phyloP scores from a whole-genome alignment of 2,797 vertebrate genomes.

The Danio aesculapii region DNA sequence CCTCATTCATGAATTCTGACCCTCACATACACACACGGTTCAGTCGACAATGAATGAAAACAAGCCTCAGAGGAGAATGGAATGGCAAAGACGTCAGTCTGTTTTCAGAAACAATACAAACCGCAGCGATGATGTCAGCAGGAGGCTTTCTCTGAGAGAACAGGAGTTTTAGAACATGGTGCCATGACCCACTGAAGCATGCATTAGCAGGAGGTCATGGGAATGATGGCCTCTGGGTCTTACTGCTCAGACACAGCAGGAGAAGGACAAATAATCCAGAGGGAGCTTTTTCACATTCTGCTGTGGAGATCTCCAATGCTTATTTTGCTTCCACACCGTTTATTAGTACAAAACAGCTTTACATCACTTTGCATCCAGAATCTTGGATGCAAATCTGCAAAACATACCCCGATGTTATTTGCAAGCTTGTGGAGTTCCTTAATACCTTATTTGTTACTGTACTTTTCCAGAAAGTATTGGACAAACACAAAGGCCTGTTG shows the following conservation, averaged over 20 bases:
- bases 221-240: constrained; percentile 67
- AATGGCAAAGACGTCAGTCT: constrained; percentile 41
- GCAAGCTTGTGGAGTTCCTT: neutral
- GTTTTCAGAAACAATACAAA: constrained; percentile 38
- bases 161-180: constrained; percentile 21
- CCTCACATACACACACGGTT: constrained; percentile 3
- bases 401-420: neutral
- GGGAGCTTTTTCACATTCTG: constrained; percentile 59
- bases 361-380: constrained; percentile 48
- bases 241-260: constrained; percentile 65
- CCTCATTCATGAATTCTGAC: constrained; percentile 42
- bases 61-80: constrained; percentile 36
- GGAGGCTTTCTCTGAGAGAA: constrained; percentile 27
- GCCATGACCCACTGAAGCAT: constrained; percentile 27
- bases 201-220: constrained; percentile 68
- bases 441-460: neutral
- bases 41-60: constrained; percentile 46
- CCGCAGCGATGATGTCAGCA: constrained; percentile 46
- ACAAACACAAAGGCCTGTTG: too few relatives aligned
- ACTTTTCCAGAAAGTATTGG: too few relatives aligned
- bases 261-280: constrained; percentile 72
- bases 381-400: neutral
- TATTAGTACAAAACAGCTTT: constrained; percentile 68
- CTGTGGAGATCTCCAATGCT: constrained; percentile 56
- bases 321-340: constrained; percentile 68